phyloP scores from a whole-genome alignment of 2,888 invertebrate species.

The Stenodema calcarata region DNA sequence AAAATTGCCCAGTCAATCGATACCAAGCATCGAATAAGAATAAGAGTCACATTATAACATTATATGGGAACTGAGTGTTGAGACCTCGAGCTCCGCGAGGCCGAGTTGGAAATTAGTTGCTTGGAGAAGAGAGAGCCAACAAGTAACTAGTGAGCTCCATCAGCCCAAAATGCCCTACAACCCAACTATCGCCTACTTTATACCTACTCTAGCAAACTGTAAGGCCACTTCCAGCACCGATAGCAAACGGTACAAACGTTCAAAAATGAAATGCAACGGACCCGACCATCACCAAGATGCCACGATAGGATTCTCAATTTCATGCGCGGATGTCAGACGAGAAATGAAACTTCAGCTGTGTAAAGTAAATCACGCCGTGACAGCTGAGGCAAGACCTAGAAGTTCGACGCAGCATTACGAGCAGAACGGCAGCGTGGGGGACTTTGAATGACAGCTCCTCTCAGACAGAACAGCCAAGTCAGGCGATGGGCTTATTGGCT shows the following conservation, averaged over 20 bases:
- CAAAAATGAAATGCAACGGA: background rate
- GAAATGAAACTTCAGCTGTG: background rate
- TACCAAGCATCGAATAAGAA: too few relatives aligned
- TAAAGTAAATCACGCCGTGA: background rate
- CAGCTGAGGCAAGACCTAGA: background rate
- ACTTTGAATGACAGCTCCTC: conserved; percentile 7
- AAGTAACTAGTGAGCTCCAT: too few relatives aligned
- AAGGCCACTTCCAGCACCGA: too few relatives aligned
- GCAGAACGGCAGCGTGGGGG: background rate
- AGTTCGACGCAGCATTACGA: background rate
- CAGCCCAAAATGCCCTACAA: too few relatives aligned
- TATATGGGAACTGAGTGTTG: too few relatives aligned
- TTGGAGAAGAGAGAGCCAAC: too few relatives aligned
- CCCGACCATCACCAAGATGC: background rate
- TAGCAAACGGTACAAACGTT: background rate
- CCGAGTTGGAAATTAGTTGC: too few relatives aligned
- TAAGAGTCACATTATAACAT: too few relatives aligned
- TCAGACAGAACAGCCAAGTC: conserved; percentile 6
- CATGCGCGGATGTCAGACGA: background rate
- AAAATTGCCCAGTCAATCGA: too few relatives aligned
- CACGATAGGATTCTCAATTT: background rate
- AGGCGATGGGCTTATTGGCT: background rate
- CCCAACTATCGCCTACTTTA: too few relatives aligned
- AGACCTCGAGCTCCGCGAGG: too few relatives aligned
- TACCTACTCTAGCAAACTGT: too few relatives aligned